Conservation (phyloP, 2,888 invertebrate genomes). For the Sericinus montela region DNA sequence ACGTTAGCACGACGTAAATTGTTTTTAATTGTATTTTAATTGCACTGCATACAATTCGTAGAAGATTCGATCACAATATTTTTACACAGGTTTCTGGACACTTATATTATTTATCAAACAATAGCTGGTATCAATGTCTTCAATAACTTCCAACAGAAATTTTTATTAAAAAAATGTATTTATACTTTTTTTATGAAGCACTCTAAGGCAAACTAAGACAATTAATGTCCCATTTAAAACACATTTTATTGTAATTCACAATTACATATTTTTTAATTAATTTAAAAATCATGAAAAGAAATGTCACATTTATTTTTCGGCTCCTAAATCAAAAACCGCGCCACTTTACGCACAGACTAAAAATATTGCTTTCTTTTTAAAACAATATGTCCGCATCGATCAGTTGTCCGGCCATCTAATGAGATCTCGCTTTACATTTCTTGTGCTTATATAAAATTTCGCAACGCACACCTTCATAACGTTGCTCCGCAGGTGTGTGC, state of each 20-base stretch:
- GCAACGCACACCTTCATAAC: constrained; percentile 15
- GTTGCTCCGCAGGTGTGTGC: constrained; percentile 1
- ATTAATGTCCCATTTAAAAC: neutral
- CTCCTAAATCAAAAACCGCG: constrained; percentile 16
- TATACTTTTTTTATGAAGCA: neutral
- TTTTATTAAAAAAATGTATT: too few species aligned
- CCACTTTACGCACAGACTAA: constrained; percentile 19
- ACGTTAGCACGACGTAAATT: constrained; percentile 20
- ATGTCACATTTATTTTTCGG: constrained; percentile 24
- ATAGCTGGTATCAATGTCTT: neutral
- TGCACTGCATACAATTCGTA: constrained; percentile 5
- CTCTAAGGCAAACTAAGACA: neutral
- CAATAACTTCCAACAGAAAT: neutral
- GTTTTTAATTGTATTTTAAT: constrained; percentile 24
- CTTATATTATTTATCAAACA: neutral
- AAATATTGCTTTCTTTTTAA: constrained; percentile 16
- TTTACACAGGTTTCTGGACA: neutral
- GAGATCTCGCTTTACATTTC: constrained; percentile 25
- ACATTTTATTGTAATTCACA: constrained; percentile 13
- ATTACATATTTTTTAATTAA: constrained; percentile 17
- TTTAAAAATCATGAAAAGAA: constrained; percentile 4
- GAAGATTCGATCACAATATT: neutral
- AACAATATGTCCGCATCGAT: constrained; percentile 25
- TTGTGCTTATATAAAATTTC: constrained; percentile 35
- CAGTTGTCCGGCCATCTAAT: constrained; percentile 30